Evolutionary conservation across 2,888 invertebrate genomes (phyloP).

Genomic region (Drosophila rellima): DNA sequence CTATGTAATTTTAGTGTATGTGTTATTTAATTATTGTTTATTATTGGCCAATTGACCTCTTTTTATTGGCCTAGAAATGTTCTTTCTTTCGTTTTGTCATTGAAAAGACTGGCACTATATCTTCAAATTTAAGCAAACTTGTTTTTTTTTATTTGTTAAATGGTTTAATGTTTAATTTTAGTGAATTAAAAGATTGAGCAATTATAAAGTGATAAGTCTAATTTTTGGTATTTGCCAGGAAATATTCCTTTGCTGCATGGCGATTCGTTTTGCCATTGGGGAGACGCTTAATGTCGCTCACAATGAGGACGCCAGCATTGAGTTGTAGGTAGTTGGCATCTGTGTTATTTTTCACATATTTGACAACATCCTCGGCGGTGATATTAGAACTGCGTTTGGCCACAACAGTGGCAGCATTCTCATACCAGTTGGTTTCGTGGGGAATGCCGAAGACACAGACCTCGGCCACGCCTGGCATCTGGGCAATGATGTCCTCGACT

Average conservation of each 20-base stretch:
- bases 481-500: conserved; percentile 67
- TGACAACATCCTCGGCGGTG: conserved; percentile 51
- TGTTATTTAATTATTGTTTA: too few relatives aligned
- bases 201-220: neutral
- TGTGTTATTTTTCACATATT: conserved; percentile 41
- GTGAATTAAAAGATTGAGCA: neutral
- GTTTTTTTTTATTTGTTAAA: neutral
- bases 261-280: conserved; percentile 64
- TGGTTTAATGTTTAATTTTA: neutral
- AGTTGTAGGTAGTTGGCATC: conserved; percentile 54
- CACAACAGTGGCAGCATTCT: conserved; percentile 75
- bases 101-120: too few relatives aligned
- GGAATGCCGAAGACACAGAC: conserved; percentile 75
- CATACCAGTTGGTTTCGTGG: conserved; percentile 53
- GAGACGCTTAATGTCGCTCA: conserved; percentile 55
- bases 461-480: conserved; percentile 66
- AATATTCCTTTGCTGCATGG: conserved; percentile 45
- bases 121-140: too few relatives aligned
- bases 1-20: neutral
- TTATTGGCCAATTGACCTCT: neutral
- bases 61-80: conserved; percentile 25
- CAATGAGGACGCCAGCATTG: conserved; percentile 60
- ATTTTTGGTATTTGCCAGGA: conserved; percentile 19
- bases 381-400: conserved; percentile 10
- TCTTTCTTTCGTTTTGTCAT: conserved; percentile 59